Conservation (phyloP, 2,888 invertebrate genomes). For the Drosophila bunnanda region DNA sequence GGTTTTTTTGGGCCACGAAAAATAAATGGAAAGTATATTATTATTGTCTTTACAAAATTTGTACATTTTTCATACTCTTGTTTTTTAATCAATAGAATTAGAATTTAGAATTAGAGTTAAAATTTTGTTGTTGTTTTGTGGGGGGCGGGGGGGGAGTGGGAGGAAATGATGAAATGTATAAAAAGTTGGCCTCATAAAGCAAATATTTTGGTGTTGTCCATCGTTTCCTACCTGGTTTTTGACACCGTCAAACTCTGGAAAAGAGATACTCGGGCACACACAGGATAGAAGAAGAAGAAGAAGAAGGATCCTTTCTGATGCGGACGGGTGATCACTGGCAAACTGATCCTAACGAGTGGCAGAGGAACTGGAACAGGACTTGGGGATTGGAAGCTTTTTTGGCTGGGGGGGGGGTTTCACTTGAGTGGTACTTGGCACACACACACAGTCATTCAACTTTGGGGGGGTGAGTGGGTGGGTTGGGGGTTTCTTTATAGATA, state of each 20-base stretch:
- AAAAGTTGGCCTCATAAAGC: constrained; percentile 14
- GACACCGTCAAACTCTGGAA: constrained; percentile 9
- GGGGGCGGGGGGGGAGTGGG: not conserved
- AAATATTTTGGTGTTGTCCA: constrained; percentile 9
- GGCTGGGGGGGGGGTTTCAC: not conserved
- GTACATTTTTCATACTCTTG: constrained; percentile 9
- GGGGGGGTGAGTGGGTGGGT: not conserved
- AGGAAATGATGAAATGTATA: constrained; percentile 8
- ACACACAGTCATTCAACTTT: constrained; percentile 29
- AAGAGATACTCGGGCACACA: constrained; percentile 13
- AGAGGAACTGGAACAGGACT: not conserved
- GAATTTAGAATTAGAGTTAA: constrained; percentile 2
- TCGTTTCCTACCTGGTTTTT: constrained; percentile 12
- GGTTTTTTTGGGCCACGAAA: constrained; percentile 6
- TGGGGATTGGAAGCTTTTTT: not conserved
- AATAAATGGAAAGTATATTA: constrained; percentile 4
- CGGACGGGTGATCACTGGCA: constrained; percentile 8
- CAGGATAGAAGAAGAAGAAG: not conserved
- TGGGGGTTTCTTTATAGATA: constrained; percentile 7
- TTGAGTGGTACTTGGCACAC: constrained; percentile 26
- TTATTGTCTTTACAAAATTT: constrained; percentile 13
- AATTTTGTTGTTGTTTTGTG: not conserved
- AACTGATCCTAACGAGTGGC: constrained; percentile 6
- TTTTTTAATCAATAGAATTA: not conserved
- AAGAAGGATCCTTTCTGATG: constrained; percentile 2